Conservation (phyloP, 30 jellyfish, hydroid and myxozoan genomes). For the Phacellophora camtschatica region DNA sequence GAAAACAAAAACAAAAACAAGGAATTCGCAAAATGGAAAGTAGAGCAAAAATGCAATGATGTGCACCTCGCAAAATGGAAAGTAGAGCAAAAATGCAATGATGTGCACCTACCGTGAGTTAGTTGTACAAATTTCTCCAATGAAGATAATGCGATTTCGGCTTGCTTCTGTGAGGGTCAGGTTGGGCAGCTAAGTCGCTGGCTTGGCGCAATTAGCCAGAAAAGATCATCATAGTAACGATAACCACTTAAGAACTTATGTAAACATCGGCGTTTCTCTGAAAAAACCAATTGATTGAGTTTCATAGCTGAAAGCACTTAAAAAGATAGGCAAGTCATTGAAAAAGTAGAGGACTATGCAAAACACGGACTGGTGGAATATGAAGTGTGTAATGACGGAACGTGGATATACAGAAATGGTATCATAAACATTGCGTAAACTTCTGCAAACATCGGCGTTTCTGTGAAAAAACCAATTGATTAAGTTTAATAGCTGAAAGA, state of each 20-base stretch:
- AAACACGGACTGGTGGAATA: not conserved
- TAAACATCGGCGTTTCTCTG: conserved; percentile 74
- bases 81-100: too few relatives aligned
- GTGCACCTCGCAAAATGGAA: too few relatives aligned
- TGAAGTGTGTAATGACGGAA: not conserved
- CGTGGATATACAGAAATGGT: too few relatives aligned
- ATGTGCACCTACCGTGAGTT: too few relatives aligned
- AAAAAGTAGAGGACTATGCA: not conserved
- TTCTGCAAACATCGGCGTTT: conserved; percentile 67
- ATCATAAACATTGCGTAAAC: conserved; percentile 28
- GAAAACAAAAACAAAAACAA: not conserved
- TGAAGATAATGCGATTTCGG: not conserved
- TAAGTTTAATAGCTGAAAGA: not conserved
- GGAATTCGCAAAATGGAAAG: too few relatives aligned
- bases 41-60: too few relatives aligned
- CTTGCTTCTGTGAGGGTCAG: not conserved
- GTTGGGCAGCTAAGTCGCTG: conserved; percentile 16
- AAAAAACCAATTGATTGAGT: conserved; percentile 24
- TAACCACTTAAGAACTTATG: conserved; percentile 47
- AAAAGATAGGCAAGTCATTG: conserved; percentile 13
- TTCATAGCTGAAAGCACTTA: not conserved
- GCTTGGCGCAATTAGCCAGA: conserved; percentile 18
- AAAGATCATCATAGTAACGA: conserved; percentile 43
- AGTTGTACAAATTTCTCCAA: too few relatives aligned
- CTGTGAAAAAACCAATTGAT: conserved; percentile 45